Percentiles rank a stretch among this genome's conserved stretches.
Conservation (phyloP, 2,797 vertebrate species). For the Remorina albescens region DNA sequence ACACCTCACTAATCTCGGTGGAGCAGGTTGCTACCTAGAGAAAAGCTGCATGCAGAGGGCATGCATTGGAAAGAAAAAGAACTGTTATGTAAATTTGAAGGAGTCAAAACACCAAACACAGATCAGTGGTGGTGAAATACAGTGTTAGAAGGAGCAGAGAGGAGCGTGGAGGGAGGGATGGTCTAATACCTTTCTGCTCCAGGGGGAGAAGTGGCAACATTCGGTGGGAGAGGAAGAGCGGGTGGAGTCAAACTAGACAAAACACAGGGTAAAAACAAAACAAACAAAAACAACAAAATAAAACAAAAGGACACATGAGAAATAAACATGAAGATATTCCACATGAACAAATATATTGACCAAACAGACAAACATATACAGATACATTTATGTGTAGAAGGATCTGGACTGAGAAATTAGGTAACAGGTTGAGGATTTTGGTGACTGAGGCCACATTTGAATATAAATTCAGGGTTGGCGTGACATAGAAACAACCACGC, state of each 20-base stretch:
- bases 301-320: conserved; percentile 59
- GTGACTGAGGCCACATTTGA: not conserved
- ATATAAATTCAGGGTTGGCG: not conserved
- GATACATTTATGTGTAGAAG: conserved; percentile 5
- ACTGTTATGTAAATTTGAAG: conserved; percentile 26
- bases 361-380: not conserved
- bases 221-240: conserved; percentile 95
- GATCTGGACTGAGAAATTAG: not conserved
- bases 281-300: conserved; percentile 36
- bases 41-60: conserved; percentile 1
- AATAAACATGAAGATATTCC: conserved; percentile 69
- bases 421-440: not conserved
- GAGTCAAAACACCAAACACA: conserved; percentile 22
- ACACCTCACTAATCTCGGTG: not conserved
- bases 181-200: conserved; percentile 99
- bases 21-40: not conserved
- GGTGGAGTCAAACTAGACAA: conserved; percentile 94
- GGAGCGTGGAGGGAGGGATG: conserved; percentile 26
- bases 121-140: conserved; percentile 36
- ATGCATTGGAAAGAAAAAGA: conserved; percentile 51
- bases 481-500: conserved; percentile 19
- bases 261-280: conserved; percentile 78
- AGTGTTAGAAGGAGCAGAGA: conserved; percentile 40
- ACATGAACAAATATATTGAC: conserved; percentile 16
- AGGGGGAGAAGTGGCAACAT: conserved; percentile 97